These are phyloP conservation scores for Chlamydotis undulata DNA, from an alignment of 2,113 vertebrate species.

Conservation along the genomic window DNA sequence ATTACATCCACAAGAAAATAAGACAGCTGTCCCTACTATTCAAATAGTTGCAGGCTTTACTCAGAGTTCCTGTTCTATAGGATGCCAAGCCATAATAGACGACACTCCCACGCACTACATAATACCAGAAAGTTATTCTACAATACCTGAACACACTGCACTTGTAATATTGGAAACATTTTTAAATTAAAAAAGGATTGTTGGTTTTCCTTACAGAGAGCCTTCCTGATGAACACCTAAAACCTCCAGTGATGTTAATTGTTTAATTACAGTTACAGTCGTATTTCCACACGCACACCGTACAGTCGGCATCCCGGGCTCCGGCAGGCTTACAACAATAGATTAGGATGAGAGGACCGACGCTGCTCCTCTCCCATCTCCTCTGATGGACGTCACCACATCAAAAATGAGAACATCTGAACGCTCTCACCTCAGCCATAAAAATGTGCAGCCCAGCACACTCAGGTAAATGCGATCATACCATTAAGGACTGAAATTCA, in stretches of 20 bases:
- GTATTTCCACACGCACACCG: neutral
- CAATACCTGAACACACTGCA: rapidly evolving
- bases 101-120: neutral
- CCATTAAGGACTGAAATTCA: neutral
- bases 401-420: neutral
- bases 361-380: neutral
- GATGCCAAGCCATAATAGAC: neutral
- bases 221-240: neutral
- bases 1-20: neutral
- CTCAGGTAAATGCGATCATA: neutral
- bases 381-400: neutral
- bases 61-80: neutral
- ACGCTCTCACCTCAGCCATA: neutral
- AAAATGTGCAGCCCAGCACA: neutral
- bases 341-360: neutral
- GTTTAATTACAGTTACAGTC: neutral
- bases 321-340: neutral
- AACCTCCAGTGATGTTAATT: neutral
- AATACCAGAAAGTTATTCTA: neutral
- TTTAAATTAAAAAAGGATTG: neutral
- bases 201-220: neutral
- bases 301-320: neutral
- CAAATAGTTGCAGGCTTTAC: neutral
- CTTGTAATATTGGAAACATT: neutral
- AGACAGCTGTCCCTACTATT: neutral